phyloP scores from a whole-genome alignment of 2,888 invertebrate species.

The Drosophila falleni region DNA sequence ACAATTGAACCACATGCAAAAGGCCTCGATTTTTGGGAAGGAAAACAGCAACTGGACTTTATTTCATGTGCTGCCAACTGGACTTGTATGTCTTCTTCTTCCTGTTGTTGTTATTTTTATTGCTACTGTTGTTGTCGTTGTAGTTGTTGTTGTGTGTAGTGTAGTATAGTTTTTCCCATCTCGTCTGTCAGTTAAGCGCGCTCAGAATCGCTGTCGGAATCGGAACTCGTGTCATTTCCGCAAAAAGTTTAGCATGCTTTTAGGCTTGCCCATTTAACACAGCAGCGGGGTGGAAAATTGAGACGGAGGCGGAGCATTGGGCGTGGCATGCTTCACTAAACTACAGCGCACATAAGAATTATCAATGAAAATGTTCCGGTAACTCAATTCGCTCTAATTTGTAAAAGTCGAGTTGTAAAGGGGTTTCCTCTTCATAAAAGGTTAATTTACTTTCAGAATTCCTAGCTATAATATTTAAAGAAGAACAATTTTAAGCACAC shows the following conservation, averaged over 20 bases:
- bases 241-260: slow-evolving; percentile 77
- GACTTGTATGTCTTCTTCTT: slow-evolving; percentile 19
- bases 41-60: slow-evolving; percentile 35
- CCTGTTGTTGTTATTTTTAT: slow-evolving; percentile 26
- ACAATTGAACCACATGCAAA: slow-evolving; percentile 30
- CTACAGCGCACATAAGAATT: slow-evolving; percentile 20
- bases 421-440: too few relatives aligned
- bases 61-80: slow-evolving; percentile 24
- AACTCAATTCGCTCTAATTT: background rate
- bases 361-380: slow-evolving; percentile 24
- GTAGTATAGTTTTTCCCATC: slow-evolving; percentile 1
- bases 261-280: slow-evolving; percentile 68
- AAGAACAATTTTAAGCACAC: too few relatives aligned
- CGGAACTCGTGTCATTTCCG: slow-evolving; percentile 80
- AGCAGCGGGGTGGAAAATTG: slow-evolving; percentile 6
- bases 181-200: slow-evolving; percentile 45
- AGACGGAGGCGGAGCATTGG: background rate
- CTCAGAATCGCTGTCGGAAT: slow-evolving; percentile 51
- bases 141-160: slow-evolving; percentile 30
- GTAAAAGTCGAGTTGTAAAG: too few relatives aligned
- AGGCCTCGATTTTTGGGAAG: slow-evolving; percentile 53
- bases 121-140: slow-evolving; percentile 27
- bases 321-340: slow-evolving; percentile 2
- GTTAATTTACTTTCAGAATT: too few relatives aligned
- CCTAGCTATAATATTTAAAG: too few relatives aligned